A percentile compares a stretch with the other conserved stretches of the same genome.
Evolutionary conservation across 2,888 invertebrate genomes (phyloP).

Genomic region (Myopa testacea): DNA sequence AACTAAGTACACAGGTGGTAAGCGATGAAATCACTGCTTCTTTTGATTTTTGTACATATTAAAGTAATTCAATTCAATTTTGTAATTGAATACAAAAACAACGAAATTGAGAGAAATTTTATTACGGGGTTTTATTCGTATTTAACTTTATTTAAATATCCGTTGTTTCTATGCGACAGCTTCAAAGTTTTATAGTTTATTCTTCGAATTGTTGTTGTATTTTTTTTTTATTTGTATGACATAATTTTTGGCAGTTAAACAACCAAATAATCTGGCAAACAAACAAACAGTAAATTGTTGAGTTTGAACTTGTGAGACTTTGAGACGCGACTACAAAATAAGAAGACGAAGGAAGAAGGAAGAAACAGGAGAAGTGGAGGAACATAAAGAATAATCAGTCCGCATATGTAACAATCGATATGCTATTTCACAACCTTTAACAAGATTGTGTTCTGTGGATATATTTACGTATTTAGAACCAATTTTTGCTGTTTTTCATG

Average conservation of each 20-base stretch:
- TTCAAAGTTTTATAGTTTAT: conserved; percentile 3
- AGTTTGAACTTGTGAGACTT: conserved; percentile 14
- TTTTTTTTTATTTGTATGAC: neutral
- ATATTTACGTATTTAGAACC: too few relatives aligned
- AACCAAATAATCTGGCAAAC: neutral
- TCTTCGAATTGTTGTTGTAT: neutral
- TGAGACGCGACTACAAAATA: neutral
- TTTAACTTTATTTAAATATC: too few relatives aligned
- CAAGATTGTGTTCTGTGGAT: too few relatives aligned
- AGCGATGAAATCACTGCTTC: too few relatives aligned
- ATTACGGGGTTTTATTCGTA: too few relatives aligned
- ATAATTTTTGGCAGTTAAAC: conserved; percentile 9
- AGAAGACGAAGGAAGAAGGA: too few relatives aligned
- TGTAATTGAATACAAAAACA: neutral
- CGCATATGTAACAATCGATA: too few relatives aligned
- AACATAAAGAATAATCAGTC: too few relatives aligned
- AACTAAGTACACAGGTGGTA: too few relatives aligned
- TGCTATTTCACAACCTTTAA: too few relatives aligned
- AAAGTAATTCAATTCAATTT: neutral
- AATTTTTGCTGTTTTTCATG: too few relatives aligned
- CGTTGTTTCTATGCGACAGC: neutral
- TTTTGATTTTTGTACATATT: neutral
- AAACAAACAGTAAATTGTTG: neutral
- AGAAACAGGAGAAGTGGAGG: too few relatives aligned
- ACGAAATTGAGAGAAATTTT: neutral